phyloP scores from a whole-genome alignment of 1,140 invertebrate species.

The Drosophila fuyamai region DNA sequence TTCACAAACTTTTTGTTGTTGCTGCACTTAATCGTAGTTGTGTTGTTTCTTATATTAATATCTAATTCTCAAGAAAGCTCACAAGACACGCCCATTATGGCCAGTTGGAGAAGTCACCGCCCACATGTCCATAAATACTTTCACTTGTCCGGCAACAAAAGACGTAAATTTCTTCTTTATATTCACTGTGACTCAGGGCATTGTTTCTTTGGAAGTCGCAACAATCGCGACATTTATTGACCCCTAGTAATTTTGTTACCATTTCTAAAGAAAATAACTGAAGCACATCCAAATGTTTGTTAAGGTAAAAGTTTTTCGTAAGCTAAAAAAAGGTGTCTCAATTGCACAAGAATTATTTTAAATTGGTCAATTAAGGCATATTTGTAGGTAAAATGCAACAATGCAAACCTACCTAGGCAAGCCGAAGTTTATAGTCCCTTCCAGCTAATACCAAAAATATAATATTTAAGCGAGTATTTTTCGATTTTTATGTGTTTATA shows the following conservation, averaged over 20 bases:
- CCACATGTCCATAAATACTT: slow-evolving; percentile 29
- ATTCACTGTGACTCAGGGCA: slow-evolving; percentile 7
- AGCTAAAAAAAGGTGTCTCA: too few relatives aligned
- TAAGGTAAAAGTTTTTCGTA: slow-evolving; percentile 3
- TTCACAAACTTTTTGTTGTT: slow-evolving; percentile 45
- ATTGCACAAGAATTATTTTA: too few relatives aligned
- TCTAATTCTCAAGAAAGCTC: slow-evolving; percentile 60
- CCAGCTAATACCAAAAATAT: too few relatives aligned
- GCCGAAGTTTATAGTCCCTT: too few relatives aligned
- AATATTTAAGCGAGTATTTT: too few relatives aligned
- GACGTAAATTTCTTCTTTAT: slow-evolving; percentile 24
- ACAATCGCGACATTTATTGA: slow-evolving; percentile 44
- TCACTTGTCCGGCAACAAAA: slow-evolving; percentile 38
- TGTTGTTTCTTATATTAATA: slow-evolving; percentile 32
- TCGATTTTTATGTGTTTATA: too few relatives aligned
- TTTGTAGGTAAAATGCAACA: too few relatives aligned
- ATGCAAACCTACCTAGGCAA: too few relatives aligned
- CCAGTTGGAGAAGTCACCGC: slow-evolving; percentile 14
- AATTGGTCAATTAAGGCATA: too few relatives aligned
- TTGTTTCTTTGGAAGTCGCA: slow-evolving; percentile 61
- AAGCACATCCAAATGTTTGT: slow-evolving; percentile 6
- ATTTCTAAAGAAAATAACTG: slow-evolving; percentile 25
- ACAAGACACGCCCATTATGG: slow-evolving; percentile 27
- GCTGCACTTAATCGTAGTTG: slow-evolving; percentile 53
- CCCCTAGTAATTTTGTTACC: slow-evolving; percentile 13